Percentiles rank a stretch among this genome's conserved stretches.
phyloP scores from a whole-genome alignment of 1,140 invertebrate genomes.

The Spodoptera frugiperda region DNA sequence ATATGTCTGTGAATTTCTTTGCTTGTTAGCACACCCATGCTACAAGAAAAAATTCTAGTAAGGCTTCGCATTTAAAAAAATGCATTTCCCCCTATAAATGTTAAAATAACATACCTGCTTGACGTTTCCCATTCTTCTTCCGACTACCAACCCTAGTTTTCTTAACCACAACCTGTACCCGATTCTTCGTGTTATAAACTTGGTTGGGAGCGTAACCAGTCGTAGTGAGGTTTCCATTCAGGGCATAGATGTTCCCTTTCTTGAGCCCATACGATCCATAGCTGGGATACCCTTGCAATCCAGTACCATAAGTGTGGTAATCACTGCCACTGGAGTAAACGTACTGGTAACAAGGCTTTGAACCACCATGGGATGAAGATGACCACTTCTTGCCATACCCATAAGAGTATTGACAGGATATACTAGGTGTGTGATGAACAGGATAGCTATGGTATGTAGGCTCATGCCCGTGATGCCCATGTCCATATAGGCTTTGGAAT shows the following conservation, averaged over 20 bases:
- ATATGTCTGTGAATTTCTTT: no score
- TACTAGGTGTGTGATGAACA: neutral
- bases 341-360: slow-evolving; percentile 60
- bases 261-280: slow-evolving; percentile 45
- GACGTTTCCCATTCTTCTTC: slow-evolving; percentile 61
- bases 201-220: slow-evolving; percentile 64
- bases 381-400: slow-evolving; percentile 58
- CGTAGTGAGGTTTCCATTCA: slow-evolving; percentile 49
- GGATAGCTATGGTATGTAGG: neutral
- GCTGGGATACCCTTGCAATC: slow-evolving; percentile 38
- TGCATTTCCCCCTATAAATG: no score
- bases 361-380: slow-evolving; percentile 30
- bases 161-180: slow-evolving; percentile 71
- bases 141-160: slow-evolving; percentile 59
- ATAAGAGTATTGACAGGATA: slow-evolving; percentile 44
- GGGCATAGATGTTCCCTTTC: slow-evolving; percentile 47
- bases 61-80: no score
- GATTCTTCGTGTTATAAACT: slow-evolving; percentile 65
- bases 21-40: no score
- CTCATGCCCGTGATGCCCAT: slow-evolving; percentile 40
- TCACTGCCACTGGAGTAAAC: slow-evolving; percentile 42
- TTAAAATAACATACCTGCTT: slow-evolving; percentile 53
- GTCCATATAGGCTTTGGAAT: slow-evolving; percentile 67
- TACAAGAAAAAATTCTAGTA: no score
- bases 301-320: slow-evolving; percentile 28